Base-by-base conservation (phyloP, 2,113 vertebrate species). In the Xerus inauris region DNA sequence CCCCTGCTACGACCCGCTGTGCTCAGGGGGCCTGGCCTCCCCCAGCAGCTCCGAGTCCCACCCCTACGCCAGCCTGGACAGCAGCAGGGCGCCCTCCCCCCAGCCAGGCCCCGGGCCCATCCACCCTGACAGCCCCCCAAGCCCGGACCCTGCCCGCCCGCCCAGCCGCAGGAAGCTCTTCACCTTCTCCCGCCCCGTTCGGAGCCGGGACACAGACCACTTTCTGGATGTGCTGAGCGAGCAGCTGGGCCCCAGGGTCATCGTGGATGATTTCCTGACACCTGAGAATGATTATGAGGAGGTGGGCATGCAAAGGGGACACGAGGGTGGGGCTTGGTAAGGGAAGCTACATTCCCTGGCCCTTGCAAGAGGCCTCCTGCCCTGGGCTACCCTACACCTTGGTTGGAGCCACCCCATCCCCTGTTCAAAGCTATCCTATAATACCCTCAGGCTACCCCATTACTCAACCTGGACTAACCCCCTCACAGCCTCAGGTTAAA, bases 241-340 rank as follows among this genome's bases (percentile, higher is more conserved):
- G 97, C 99, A 99, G 98, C 98, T 99, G 97, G 99, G 99, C 0
- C 99, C 99, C 97, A 98, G 98, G 1, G 99, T 99, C 97, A 98
- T 99, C 6, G 99, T 99, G 96, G 99, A 99, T 0, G 99, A 99
- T 57, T 99, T 99, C 40, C 98, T 99, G 76, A 99, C 98, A 6
- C 99, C 99, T 0, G 99, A 99, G 98, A 99, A 99, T 0, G 99
- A 99, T 98, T 99, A 99, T 0, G 99, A 99, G 95, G 99, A 99
- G 99, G 99, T 99, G 96, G 98, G 83, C 14, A 0, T 7, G 67
- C 22, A 0, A 35, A 5, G 51, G 10, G 75, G 24, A 24, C 35
- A 30, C 13, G 24, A 54, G 45, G 0, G 2, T 7, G 54, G 65
- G 14, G 8, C 22, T 28, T 65, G 62, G 3, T 2, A 20, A 32